Percentiles rank a stretch among this genome's conserved stretches.
These are phyloP conservation scores for Amblyraja radiata DNA, from an alignment of 2,797 vertebrate genomes.

Conservation along the genomic window DNA sequence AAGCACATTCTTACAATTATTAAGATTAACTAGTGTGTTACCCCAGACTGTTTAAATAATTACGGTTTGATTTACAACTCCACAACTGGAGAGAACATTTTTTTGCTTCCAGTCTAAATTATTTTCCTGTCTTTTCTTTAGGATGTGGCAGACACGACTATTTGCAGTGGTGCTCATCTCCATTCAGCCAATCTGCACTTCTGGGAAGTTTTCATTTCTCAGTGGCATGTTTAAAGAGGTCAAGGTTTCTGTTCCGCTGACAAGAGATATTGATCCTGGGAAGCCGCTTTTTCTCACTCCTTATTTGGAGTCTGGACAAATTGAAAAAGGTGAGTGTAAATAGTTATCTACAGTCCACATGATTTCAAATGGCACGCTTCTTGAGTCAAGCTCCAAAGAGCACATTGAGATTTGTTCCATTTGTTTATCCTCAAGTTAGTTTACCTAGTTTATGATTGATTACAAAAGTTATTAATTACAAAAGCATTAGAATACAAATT, in stretches of 20 bases:
- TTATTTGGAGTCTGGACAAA: conserved; percentile 64
- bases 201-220: conserved; percentile 42
- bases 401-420: neutral
- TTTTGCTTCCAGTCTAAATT: neutral
- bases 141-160: conserved; percentile 44
- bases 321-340: conserved; percentile 59
- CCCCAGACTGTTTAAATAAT: neutral
- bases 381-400: neutral
- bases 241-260: conserved; percentile 40
- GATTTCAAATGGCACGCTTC: neutral
- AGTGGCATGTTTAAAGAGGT: conserved; percentile 42
- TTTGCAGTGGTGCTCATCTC: conserved; percentile 38
- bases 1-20: neutral
- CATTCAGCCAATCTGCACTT: conserved; percentile 40
- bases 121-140: conserved; percentile 40
- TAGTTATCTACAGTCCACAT: neutral
- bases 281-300: conserved; percentile 73
- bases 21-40: neutral
- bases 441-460: neutral
- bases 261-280: conserved; percentile 58
- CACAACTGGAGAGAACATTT: neutral
- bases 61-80: neutral
- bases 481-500: neutral
- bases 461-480: no score
- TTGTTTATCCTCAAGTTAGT: neutral